Base-by-base conservation (phyloP, 1,140 invertebrate species). In the Musca vetustissima region DNA sequence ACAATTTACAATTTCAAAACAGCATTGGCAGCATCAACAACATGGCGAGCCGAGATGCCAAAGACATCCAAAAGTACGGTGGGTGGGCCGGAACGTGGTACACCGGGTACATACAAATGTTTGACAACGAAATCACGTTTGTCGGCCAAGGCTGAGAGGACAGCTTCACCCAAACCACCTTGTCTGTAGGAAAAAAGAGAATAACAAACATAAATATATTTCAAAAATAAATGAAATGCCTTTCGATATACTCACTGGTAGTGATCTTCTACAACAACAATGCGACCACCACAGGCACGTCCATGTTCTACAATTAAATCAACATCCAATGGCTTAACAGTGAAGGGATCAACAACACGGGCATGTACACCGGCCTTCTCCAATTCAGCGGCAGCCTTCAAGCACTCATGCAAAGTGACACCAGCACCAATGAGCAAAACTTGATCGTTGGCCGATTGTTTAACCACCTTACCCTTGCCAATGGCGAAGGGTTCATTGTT, bases 241-340 rank as follows among this genome's bases (percentile, higher is more conserved):
- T 6, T 17, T 6, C 14, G 1, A n/a, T 59, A 49, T 14, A 84
- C 83, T 76, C 73, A 93, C 92, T 94, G 85, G 80, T 99, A 99
- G 84, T 99, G 98, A 85, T 99, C 98, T 82, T 99, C 98, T 6
- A 98, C 95, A 28, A 96, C 96, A 52, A 99, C 76, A 47, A 99
- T 88, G 24, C 89, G 87, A 0, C 95, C 95, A 43, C 91, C 92
- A 69, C 88, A 90, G 59, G 91, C 89, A 59, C 88, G 87, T 13
- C 96, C 96, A 81, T 96, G 89, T 55, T 87, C 84, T 50, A 93
- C 84, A 32, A 99, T 90, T 0, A 89, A 86, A 1, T 87, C 86
- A 53, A 85, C 86, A 84, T 99, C 98, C 52, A 99, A 85, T 0
- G 98, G 98, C 84, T 99, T 98, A 64, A 99, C 87, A 2, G 96